Percentiles rank a stretch among this genome's conserved stretches.
phyloP scores from a whole-genome alignment of 2,888 invertebrate species.

The Chrysodeixis includens region DNA sequence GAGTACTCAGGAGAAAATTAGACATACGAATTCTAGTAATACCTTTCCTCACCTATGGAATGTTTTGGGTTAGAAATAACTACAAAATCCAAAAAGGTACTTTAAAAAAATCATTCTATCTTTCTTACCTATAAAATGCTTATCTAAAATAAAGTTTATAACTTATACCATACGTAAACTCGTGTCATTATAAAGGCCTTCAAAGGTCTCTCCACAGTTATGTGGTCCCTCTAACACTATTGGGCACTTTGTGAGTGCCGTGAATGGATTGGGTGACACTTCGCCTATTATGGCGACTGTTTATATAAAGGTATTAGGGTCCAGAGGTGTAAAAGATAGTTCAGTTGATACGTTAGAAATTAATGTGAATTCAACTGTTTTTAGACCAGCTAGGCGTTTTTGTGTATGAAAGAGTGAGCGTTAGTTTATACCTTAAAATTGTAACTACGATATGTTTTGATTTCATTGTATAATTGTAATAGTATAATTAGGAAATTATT shows the following conservation, averaged over 20 bases:
- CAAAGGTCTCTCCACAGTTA: conserved; percentile 38
- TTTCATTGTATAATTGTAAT: too few species aligned
- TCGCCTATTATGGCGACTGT: conserved; percentile 33
- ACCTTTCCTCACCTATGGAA: too few species aligned
- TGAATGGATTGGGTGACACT: conserved; percentile 37
- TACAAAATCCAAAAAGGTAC: too few species aligned
- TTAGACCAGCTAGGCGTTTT: background rate
- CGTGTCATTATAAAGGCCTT: conserved; percentile 14
- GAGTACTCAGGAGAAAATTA: too few species aligned
- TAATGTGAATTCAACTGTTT: background rate
- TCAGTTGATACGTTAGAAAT: conserved; percentile 27
- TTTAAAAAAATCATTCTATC: too few species aligned
- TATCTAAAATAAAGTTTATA: conserved; percentile 27
- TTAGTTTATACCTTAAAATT: too few species aligned
- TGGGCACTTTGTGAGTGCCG: conserved; percentile 40
- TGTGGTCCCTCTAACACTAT: conserved; percentile 42
- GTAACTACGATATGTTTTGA: too few species aligned
- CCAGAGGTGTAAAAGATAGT: conserved; percentile 35
- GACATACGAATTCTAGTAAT: too few species aligned
- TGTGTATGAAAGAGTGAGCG: background rate
- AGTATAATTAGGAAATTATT: too few species aligned
- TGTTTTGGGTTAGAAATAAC: too few species aligned
- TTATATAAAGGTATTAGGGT: conserved; percentile 44
- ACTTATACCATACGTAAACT: conserved; percentile 31
- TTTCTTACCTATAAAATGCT: too few species aligned